Evolutionary conservation across 2,113 vertebrate genomes (phyloP).

Genomic region (Brachypteracias leptosomus): DNA sequence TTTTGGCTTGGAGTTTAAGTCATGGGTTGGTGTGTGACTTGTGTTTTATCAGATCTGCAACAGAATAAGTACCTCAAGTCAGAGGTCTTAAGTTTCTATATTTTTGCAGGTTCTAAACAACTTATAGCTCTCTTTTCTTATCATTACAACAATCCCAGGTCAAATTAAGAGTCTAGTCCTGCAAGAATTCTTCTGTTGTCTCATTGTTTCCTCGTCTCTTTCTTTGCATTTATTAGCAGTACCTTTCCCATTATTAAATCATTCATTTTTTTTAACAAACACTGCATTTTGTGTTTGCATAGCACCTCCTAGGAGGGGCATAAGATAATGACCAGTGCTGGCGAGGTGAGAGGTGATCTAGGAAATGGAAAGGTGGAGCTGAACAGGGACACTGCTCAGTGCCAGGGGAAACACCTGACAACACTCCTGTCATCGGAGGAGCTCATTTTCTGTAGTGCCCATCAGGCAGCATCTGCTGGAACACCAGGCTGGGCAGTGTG

Average conservation of each 20-base stretch:
- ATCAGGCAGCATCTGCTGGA: accelerated
- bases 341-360: not conserved
- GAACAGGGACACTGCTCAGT: not conserved
- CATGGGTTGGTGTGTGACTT: not conserved
- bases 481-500: not conserved
- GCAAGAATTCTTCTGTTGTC: not conserved
- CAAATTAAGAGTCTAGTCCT: not conserved
- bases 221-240: not conserved
- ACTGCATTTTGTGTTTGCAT: not conserved
- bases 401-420: not conserved
- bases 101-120: not conserved
- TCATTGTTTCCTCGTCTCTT: not conserved
- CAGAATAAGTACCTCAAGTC: not conserved
- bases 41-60: not conserved
- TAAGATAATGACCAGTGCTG: accelerated
- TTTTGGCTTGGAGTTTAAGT: not conserved
- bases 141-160: not conserved
- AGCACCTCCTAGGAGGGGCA: not conserved
- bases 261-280: not conserved
- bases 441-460: accelerated
- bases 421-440: not conserved
- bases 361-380: not conserved
- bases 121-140: not conserved
- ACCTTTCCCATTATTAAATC: not conserved
- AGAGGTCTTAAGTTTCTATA: not conserved